phyloP scores from a whole-genome alignment of 1,140 invertebrate genomes.

The Drosophila ercepeae region DNA sequence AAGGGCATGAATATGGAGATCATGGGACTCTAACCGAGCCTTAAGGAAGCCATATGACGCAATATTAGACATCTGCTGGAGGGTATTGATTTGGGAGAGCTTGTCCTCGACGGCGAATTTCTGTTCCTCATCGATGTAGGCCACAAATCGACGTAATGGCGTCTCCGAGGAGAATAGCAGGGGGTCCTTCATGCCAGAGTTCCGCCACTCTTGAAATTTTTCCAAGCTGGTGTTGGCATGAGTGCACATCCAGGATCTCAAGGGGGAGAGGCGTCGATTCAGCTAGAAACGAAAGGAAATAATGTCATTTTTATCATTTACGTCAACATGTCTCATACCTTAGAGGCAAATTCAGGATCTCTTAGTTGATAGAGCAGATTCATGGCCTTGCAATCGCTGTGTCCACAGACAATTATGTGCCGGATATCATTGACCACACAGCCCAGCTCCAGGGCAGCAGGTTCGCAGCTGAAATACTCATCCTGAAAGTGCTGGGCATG shows the following conservation, averaged over 20 bases:
- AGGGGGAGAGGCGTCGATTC: conserved; percentile 92
- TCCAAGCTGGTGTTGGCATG: conserved; percentile 92
- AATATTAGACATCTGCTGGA: conserved; percentile 97
- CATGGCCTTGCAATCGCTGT: conserved; percentile 99
- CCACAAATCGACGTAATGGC: conserved; percentile 93
- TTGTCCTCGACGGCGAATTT: conserved; percentile 95
- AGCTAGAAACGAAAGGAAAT: conserved; percentile 83
- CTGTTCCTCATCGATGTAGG: conserved; percentile 97
- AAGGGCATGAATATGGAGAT: conserved; percentile 95
- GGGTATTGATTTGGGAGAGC: conserved; percentile 96
- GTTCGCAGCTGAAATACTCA: conserved; percentile 95
- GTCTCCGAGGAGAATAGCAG: conserved; percentile 94
- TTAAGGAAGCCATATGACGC: conserved; percentile 97
- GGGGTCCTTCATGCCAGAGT: conserved; percentile 86
- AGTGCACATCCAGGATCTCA: conserved; percentile 95
- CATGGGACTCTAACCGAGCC: conserved; percentile 90
- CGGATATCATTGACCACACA: conserved; percentile 96
- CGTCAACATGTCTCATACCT: conserved; percentile 84
- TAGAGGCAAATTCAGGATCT: conserved; percentile 90
- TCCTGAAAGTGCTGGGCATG: conserved; percentile 94
- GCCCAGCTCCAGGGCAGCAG: conserved; percentile 96
- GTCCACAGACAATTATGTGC: conserved; percentile 97
- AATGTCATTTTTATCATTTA: not conserved
- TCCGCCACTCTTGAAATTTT: conserved; percentile 91
- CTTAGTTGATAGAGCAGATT: conserved; percentile 94